Percentiles rank a stretch among this genome's conserved stretches.
phyloP scores from a whole-genome alignment of 2,888 invertebrate species.

The Myathropa florea region DNA sequence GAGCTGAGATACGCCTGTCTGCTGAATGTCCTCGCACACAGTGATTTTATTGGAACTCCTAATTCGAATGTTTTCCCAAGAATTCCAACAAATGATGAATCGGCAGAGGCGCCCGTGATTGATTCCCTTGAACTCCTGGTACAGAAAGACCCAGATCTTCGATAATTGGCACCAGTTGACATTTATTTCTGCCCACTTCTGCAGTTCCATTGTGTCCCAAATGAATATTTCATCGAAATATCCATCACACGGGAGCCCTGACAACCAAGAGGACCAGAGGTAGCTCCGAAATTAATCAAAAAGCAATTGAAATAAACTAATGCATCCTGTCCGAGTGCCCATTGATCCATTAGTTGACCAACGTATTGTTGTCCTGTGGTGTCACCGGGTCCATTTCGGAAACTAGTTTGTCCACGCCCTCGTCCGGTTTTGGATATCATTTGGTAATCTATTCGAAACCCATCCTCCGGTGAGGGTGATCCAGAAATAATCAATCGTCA shows the following conservation, averaged over 20 bases:
- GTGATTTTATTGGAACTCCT: background rate
- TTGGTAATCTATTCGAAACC: background rate
- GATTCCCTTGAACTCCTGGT: background rate
- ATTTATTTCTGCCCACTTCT: too few relatives aligned
- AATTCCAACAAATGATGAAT: background rate
- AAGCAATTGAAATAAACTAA: background rate
- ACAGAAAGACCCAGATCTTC: too few relatives aligned
- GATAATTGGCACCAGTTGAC: too few relatives aligned
- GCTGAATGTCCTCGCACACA: background rate
- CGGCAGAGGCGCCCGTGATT: too few relatives aligned
- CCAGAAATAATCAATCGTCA: slow-evolving; percentile 3
- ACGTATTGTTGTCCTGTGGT: background rate
- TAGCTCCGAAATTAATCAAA: background rate
- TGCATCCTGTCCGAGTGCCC: background rate
- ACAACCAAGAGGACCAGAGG: background rate
- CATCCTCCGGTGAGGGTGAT: background rate
- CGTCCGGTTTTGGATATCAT: background rate
- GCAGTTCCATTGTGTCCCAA: too few relatives aligned
- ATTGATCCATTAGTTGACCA: background rate
- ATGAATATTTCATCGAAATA: background rate
- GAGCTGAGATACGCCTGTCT: background rate
- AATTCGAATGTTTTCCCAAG: background rate
- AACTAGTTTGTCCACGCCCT: too few relatives aligned
- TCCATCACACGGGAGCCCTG: background rate
- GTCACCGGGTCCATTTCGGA: background rate